Percentiles rank a stretch among this genome's conserved stretches.
Conservation (phyloP, 2,888 invertebrate species). For the Anoplius nigerrimus region DNA sequence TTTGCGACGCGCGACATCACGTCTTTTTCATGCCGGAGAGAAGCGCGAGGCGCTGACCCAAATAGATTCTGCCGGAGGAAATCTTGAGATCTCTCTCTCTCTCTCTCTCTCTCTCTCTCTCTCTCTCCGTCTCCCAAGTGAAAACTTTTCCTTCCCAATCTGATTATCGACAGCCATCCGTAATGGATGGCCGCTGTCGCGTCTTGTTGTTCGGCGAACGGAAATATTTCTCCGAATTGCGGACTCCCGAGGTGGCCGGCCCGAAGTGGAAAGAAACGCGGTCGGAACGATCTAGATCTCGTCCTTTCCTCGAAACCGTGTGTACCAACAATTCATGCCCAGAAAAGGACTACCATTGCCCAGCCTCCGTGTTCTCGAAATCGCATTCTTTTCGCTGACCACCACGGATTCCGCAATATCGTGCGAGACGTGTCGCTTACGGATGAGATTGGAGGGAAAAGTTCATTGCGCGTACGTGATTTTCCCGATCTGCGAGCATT, state of each 20-base stretch:
- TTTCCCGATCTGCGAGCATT: too few species aligned
- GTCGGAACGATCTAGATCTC: too few species aligned
- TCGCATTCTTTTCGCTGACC: background rate
- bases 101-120: conserved; percentile 1
- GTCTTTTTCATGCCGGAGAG: conserved; percentile 13
- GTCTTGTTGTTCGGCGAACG: too few species aligned
- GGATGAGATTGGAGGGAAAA: too few species aligned
- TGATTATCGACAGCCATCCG: background rate
- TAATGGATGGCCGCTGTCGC: too few species aligned
- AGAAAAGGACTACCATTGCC: background rate
- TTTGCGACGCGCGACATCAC: conserved; percentile 2
- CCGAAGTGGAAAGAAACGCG: too few species aligned
- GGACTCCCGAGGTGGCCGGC: too few species aligned
- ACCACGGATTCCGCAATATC: background rate
- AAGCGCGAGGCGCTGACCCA: conserved; percentile 13
- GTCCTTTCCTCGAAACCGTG: too few species aligned
- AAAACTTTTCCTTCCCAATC: background rate
- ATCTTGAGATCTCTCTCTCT: conserved; percentile 5
- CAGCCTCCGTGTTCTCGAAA: background rate
- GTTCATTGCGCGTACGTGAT: too few species aligned
- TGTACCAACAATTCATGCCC: too few species aligned
- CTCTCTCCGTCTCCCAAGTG: background rate
- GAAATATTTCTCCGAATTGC: too few species aligned
- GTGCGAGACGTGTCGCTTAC: background rate
- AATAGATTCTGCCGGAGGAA: conserved; percentile 11